Conservation (phyloP, 1,140 invertebrate genomes). For the Amphibalanus amphitrite region DNA sequence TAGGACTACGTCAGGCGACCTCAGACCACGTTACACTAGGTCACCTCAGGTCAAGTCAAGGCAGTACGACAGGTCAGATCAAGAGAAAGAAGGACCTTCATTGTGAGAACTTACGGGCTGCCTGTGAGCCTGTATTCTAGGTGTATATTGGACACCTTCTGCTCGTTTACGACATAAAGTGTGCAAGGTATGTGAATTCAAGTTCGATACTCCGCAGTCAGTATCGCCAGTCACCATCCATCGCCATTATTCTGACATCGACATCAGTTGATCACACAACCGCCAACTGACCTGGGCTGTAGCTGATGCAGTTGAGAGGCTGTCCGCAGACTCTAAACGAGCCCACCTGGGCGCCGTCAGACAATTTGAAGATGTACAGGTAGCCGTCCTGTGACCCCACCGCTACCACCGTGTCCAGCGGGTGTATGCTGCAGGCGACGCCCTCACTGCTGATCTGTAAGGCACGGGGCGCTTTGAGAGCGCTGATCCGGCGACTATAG, state of each 20-base stretch:
- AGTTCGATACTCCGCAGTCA: too few species aligned
- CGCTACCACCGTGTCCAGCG: slow-evolving; percentile 63
- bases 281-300: slow-evolving; percentile 53
- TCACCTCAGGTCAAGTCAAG: neutral
- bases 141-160: too few species aligned
- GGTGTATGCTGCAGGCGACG: slow-evolving; percentile 67
- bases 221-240: too few species aligned
- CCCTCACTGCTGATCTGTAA: slow-evolving; percentile 34
- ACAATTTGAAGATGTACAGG: slow-evolving; percentile 61
- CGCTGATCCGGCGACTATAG: too few species aligned
- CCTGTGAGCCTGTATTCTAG: too few species aligned
- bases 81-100: neutral
- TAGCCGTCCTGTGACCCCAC: slow-evolving; percentile 77
- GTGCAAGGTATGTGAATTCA: too few species aligned
- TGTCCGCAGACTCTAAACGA: slow-evolving; percentile 70
- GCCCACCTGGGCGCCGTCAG: slow-evolving; percentile 58
- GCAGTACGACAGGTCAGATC: neutral
- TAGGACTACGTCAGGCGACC: neutral
- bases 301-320: slow-evolving; percentile 59
- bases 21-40: neutral
- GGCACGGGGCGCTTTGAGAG: neutral
- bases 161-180: too few species aligned
- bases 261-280: neutral
- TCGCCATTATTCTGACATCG: too few species aligned
- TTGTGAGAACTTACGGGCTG: too few species aligned